These are phyloP conservation scores for Taurulus bubalis DNA, from an alignment of 2,113 vertebrate species.

Conservation along the genomic window DNA sequence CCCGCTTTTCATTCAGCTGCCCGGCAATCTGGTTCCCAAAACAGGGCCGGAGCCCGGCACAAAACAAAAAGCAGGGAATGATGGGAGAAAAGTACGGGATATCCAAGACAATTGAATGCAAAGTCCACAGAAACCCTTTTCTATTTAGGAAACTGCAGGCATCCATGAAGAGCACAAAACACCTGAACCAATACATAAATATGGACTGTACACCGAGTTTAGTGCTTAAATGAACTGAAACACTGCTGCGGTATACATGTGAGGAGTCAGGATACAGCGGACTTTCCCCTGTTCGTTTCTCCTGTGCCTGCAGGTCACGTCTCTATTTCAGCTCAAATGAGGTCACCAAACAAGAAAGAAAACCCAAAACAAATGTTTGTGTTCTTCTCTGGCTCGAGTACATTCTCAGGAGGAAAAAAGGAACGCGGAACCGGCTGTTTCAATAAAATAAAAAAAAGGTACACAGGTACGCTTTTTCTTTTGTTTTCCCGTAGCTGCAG, in stretches of 20 bases:
- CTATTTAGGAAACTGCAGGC: background rate
- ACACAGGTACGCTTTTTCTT: conserved; percentile 9
- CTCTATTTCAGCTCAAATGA: conserved; percentile 77
- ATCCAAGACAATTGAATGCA: background rate
- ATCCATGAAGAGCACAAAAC: background rate
- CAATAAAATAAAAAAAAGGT: background rate
- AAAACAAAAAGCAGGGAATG: conserved; percentile 50
- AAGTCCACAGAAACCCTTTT: background rate
- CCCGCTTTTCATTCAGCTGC: conserved; percentile 33
- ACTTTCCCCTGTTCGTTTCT: conserved; percentile 63
- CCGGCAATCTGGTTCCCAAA: conserved; percentile 22
- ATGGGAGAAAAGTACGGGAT: conserved; percentile 6
- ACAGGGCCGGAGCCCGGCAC: conserved; percentile 34
- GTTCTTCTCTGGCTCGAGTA: conserved; percentile 40
- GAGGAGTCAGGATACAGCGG: conserved; percentile 58
- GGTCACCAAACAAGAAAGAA: conserved; percentile 71
- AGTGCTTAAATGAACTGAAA: background rate
- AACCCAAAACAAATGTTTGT: conserved; percentile 68
- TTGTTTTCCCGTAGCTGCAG: background rate
- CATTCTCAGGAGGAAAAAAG: conserved; percentile 18
- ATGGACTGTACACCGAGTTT: background rate
- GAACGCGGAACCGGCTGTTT: background rate
- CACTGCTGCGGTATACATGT: background rate
- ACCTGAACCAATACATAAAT: background rate
- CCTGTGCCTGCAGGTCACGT: conserved; percentile 72